phyloP scores from a whole-genome alignment of 2,888 invertebrate species.

The Tryphoninae sp. region DNA sequence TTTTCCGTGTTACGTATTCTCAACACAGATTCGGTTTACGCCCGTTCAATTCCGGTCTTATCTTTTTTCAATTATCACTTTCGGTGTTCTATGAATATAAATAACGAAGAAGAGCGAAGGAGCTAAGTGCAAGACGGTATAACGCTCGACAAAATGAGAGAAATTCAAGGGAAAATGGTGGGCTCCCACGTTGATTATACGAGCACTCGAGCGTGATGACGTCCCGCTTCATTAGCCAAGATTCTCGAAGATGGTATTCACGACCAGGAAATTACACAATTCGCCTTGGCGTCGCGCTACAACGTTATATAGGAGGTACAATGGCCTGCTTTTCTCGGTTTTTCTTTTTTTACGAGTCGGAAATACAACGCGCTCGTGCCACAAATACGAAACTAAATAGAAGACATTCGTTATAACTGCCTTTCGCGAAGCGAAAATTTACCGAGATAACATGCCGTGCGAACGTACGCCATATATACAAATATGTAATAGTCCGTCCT shows the following conservation, averaged over 20 bases:
- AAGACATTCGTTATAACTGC: slow-evolving; percentile 21
- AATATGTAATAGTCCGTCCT: neutral
- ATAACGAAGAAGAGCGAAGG: neutral
- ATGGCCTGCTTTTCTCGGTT: slow-evolving; percentile 5
- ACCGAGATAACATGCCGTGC: slow-evolving; percentile 17
- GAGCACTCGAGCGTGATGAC: slow-evolving; percentile 30
- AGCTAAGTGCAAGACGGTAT: neutral
- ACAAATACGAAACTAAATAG: slow-evolving; percentile 17
- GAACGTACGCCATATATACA: neutral
- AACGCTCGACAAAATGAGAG: neutral
- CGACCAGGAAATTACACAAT: slow-evolving; percentile 50
- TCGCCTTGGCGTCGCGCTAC: neutral
- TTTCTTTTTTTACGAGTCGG: slow-evolving; percentile 1
- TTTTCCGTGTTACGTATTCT: neutral
- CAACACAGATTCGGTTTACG: slow-evolving; percentile 5
- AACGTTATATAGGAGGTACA: slow-evolving; percentile 11
- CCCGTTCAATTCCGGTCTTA: neutral
- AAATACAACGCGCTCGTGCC: slow-evolving; percentile 21
- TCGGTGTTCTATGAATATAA: neutral
- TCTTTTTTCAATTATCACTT: slow-evolving; percentile 7
- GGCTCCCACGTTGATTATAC: slow-evolving; percentile 21
- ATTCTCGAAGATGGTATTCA: slow-evolving; percentile 36
- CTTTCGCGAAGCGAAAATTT: slow-evolving; percentile 27
- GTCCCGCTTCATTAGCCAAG: slow-evolving; percentile 36
- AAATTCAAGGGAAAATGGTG: neutral